Conservation (phyloP, 2,888 invertebrate species). For the Ptilodon capucinus region DNA sequence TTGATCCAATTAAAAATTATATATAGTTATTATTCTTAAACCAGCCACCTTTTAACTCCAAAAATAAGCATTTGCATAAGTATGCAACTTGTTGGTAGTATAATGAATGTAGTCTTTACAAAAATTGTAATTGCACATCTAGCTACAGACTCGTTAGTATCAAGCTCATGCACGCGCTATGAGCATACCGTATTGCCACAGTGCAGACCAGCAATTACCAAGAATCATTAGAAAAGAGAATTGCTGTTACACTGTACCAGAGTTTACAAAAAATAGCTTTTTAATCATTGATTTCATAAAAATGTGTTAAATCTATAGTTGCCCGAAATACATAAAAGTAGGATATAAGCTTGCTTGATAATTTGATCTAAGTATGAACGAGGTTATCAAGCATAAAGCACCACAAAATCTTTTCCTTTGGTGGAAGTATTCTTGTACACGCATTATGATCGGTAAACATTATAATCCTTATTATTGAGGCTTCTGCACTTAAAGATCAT, state of each 20-base stretch:
- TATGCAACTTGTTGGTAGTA: background rate
- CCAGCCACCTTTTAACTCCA: too few species aligned
- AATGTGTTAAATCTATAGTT: background rate
- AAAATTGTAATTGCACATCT: background rate
- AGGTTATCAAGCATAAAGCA: too few species aligned
- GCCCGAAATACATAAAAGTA: background rate
- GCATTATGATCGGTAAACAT: background rate
- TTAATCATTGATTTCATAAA: too few species aligned
- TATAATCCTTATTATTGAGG: background rate
- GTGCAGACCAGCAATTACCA: background rate
- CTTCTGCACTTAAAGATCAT: background rate
- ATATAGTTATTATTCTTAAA: too few species aligned
- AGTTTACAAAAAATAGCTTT: too few species aligned
- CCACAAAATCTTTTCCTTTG: background rate
- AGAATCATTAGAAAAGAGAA: too few species aligned
- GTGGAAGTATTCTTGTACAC: slow-evolving; percentile 1
- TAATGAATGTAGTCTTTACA: background rate
- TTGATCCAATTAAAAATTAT: too few species aligned
- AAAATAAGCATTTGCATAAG: background rate
- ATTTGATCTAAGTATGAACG: too few species aligned
- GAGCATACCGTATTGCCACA: background rate
- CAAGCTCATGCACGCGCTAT: background rate
- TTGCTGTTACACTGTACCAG: too few species aligned
- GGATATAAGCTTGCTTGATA: too few species aligned
- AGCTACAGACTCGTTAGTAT: background rate